phyloP scores from a whole-genome alignment of 1,140 invertebrate genomes.

The Megalonaias nervosa region DNA sequence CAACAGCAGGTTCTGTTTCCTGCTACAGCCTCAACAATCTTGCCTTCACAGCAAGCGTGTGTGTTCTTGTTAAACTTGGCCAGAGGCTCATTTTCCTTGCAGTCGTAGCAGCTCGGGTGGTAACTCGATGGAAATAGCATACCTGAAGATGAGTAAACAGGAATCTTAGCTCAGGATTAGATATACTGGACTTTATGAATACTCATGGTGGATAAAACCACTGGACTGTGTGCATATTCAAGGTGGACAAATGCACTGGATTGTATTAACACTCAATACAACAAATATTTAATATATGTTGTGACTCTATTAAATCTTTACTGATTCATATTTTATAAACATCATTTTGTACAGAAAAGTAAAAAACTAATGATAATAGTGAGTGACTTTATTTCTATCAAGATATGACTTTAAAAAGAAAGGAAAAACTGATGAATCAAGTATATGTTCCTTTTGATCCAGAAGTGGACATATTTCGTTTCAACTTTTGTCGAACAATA shows the following conservation, averaged over 20 bases:
- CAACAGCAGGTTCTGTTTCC: slow-evolving; percentile 36
- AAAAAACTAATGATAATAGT: no score
- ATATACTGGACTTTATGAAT: neutral
- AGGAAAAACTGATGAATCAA: no score
- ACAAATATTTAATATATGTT: neutral
- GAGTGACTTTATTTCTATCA: no score
- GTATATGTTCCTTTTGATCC: no score
- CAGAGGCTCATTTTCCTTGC: slow-evolving; percentile 17
- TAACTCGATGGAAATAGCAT: slow-evolving; percentile 32
- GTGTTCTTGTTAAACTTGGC: slow-evolving; percentile 28
- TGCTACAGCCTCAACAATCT: slow-evolving; percentile 22
- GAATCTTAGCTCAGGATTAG: neutral
- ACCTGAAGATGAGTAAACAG: neutral
- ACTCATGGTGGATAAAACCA: neutral
- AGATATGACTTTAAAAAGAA: no score
- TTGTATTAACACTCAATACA: neutral
- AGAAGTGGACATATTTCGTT: no score
- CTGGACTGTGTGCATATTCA: neutral
- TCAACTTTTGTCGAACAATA: no score
- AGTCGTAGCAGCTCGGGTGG: slow-evolving; percentile 30
- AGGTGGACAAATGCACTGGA: neutral
- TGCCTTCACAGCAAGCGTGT: slow-evolving; percentile 30
- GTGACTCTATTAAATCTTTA: no score
- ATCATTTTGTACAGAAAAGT: no score
- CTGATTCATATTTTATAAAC: no score